Percentiles rank a stretch among this genome's conserved stretches.
Evolutionary conservation across 2,113 vertebrate genomes (phyloP).

Genomic region (Rhabdomys dilectus): DNA sequence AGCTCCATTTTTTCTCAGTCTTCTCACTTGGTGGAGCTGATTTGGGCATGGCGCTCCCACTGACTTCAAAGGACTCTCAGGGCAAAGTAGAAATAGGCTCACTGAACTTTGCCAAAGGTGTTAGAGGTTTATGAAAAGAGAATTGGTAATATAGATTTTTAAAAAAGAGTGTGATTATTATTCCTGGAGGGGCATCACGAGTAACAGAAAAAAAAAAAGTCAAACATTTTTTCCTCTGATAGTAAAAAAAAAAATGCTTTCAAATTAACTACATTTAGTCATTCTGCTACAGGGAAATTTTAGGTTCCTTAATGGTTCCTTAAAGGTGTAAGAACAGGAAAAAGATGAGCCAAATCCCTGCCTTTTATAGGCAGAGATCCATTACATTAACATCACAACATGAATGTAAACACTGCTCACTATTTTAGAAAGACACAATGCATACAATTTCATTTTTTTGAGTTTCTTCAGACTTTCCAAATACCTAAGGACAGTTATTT

Average conservation of each 20-base stretch:
- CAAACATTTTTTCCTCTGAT: slow-evolving; percentile 16
- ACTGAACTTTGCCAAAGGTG: slow-evolving; percentile 63
- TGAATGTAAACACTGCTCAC: slow-evolving; percentile 11
- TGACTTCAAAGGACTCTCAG: slow-evolving; percentile 69
- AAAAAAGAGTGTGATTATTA: slow-evolving; percentile 5
- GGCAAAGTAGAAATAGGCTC: slow-evolving; percentile 49
- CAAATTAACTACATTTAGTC: slow-evolving; percentile 19
- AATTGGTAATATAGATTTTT: slow-evolving; percentile 3
- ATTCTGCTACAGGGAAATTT: slow-evolving; percentile 41
- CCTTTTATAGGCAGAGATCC: background rate
- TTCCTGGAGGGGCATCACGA: slow-evolving; percentile 35
- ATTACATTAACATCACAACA: background rate
- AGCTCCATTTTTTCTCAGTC: slow-evolving; percentile 21
- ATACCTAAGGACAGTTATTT: slow-evolving; percentile 1
- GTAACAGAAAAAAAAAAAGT: slow-evolving; percentile 42
- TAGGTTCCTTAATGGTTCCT: slow-evolving; percentile 44
- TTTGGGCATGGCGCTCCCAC: slow-evolving; percentile 33
- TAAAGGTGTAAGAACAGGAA: slow-evolving; percentile 16
- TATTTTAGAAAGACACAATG: slow-evolving; percentile 43
- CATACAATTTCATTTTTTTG: slow-evolving; percentile 22
- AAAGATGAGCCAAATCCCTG: background rate
- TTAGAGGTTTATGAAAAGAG: slow-evolving; percentile 48
- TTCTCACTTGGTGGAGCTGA: slow-evolving; percentile 27
- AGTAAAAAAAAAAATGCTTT: slow-evolving; percentile 1
- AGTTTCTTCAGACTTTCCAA: slow-evolving; percentile 40